phyloP scores from a whole-genome alignment of 2,888 invertebrate species.

The Temnothorax rugatulus region DNA sequence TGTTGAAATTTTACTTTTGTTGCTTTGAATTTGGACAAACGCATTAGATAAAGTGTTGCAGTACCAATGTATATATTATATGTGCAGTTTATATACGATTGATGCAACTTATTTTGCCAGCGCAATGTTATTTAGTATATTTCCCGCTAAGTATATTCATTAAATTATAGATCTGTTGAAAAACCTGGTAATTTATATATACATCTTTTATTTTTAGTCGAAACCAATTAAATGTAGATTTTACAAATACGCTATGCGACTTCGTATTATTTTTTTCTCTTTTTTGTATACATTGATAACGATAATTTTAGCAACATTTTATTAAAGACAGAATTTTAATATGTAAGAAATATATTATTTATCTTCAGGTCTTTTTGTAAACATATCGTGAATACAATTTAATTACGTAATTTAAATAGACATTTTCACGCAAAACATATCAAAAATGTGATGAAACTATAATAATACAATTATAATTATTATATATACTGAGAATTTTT shows the following conservation, averaged over 20 bases:
- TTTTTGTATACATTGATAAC: conserved; percentile 47
- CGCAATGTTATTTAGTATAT: conserved; percentile 32
- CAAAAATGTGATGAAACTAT: conserved; percentile 59
- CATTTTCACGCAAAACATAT: conserved; percentile 61
- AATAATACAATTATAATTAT: conserved; percentile 11
- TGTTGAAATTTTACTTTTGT: conserved; percentile 47
- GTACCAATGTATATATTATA: conserved; percentile 57
- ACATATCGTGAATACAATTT: background rate
- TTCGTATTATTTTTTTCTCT: conserved; percentile 55
- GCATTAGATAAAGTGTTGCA: conserved; percentile 44
- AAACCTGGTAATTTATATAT: conserved; percentile 9
- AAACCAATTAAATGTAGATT: conserved; percentile 42
- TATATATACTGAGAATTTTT: background rate
- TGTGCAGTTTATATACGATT: conserved; percentile 55
- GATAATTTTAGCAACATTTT: conserved; percentile 43
- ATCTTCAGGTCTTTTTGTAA: conserved; percentile 61
- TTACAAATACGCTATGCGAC: conserved; percentile 44
- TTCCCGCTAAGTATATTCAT: conserved; percentile 19
- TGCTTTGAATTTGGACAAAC: conserved; percentile 41
- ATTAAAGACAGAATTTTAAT: conserved; percentile 48
- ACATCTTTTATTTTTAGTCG: conserved; percentile 26
- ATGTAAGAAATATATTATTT: conserved; percentile 44
- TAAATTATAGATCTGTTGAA: conserved; percentile 19
- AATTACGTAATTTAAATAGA: conserved; percentile 41
- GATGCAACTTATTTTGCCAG: conserved; percentile 32